Evolutionary conservation across 1,140 invertebrate species (phyloP).

Genomic region (Microplitis mediator): DNA sequence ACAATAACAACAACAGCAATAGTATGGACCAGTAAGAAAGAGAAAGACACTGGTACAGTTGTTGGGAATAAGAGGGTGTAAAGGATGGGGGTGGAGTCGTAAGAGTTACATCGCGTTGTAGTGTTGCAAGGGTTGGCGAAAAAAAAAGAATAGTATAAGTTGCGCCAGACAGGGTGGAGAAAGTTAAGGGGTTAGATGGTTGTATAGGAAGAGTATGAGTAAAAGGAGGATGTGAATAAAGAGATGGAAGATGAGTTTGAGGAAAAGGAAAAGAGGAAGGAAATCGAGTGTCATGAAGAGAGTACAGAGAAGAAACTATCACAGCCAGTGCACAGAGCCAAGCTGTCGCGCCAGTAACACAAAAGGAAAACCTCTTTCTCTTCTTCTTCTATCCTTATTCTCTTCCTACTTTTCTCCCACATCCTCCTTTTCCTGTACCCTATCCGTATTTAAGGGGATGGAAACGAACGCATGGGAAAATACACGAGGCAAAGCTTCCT

Average conservation of each 20-base stretch:
- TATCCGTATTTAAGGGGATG: background rate
- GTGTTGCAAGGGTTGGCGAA: background rate
- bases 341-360: slow-evolving; percentile 18
- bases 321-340: slow-evolving; percentile 20
- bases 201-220: background rate
- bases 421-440: background rate
- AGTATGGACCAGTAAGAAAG: background rate
- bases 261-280: slow-evolving; percentile 22
- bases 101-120: background rate
- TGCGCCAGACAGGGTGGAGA: no score
- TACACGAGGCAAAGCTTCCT: slow-evolving; percentile 10
- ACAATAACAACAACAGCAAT: background rate
- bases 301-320: slow-evolving; percentile 14
- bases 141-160: background rate
- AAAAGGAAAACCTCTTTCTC: slow-evolving; percentile 10
- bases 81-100: background rate
- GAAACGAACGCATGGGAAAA: slow-evolving; percentile 13
- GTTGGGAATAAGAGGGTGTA: slow-evolving; percentile 1
- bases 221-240: background rate
- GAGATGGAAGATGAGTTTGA: slow-evolving; percentile 7
- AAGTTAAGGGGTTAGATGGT: no score
- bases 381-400: no score
- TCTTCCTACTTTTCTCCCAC: no score
- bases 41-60: background rate
- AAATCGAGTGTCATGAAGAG: slow-evolving; percentile 1